Percentiles rank a stretch among this genome's conserved stretches.
These are phyloP conservation scores for Emydura subglobosa DNA, from an alignment of 2,113 vertebrate genomes.

Conservation along the genomic window DNA sequence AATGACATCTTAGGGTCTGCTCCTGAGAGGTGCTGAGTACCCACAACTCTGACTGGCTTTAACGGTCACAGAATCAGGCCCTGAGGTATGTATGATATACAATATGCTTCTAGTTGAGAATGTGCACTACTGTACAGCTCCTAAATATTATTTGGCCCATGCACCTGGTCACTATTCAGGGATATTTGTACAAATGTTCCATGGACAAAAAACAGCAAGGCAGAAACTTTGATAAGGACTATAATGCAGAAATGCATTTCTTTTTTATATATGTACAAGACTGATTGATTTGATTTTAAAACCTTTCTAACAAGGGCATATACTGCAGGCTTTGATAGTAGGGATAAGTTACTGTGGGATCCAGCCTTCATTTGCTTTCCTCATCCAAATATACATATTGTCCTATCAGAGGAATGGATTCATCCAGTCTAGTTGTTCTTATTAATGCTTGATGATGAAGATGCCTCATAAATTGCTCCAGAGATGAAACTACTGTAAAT, in stretches of 20 bases:
- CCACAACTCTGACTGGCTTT: neutral
- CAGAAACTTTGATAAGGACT: constrained; percentile 35
- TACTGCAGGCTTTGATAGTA: constrained; percentile 65
- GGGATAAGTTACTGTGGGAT: constrained; percentile 73
- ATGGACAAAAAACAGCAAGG: constrained; percentile 1
- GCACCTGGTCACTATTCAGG: neutral
- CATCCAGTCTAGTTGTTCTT: constrained; percentile 23
- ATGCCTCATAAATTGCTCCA: constrained; percentile 16
- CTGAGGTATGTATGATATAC: neutral
- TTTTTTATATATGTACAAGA: constrained; percentile 62
- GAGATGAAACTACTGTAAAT: constrained; percentile 34
- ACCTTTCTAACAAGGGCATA: constrained; percentile 51
- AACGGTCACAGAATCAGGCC: neutral
- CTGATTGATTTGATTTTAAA: constrained; percentile 53
- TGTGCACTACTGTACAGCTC: neutral
- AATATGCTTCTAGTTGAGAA: neutral
- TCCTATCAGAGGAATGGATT: constrained; percentile 54
- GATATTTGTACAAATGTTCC: neutral
- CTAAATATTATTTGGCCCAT: neutral
- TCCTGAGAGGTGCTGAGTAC: neutral
- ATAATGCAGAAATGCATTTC: constrained; percentile 38
- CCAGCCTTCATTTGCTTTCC: constrained; percentile 75
- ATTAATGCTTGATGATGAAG: constrained; percentile 25
- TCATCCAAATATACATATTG: constrained; percentile 77
- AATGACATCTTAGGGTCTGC: neutral